These are phyloP conservation scores for Blastomussa wellsi DNA, from an alignment of 92 coral and sea anemone species.

Conservation along the genomic window DNA sequence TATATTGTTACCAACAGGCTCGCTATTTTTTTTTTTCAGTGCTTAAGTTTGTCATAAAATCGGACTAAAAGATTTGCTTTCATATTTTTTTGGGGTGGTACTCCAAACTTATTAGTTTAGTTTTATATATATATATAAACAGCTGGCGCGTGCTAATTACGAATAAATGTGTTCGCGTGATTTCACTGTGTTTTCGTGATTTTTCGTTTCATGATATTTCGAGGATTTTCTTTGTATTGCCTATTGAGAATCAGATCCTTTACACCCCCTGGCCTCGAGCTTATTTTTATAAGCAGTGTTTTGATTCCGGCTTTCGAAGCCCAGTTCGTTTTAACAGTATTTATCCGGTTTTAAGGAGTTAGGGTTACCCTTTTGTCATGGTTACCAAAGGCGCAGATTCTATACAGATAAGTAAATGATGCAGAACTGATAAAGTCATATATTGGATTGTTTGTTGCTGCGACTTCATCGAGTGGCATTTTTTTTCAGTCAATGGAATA, in stretches of 20 bases:
- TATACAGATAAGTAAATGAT: not conserved
- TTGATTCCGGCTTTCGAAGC: not conserved
- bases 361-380: not conserved
- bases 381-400: not conserved
- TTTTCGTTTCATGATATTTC: not conserved
- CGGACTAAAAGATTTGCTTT: not conserved
- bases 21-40: no score
- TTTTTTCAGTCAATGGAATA: not conserved
- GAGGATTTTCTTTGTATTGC: not conserved
- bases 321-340: not conserved
- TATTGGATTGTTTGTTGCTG: not conserved
- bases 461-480: not conserved
- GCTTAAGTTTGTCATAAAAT: not conserved
- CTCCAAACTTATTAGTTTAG: not conserved
- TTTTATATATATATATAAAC: not conserved
- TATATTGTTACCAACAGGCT: no score
- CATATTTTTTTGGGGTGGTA: not conserved
- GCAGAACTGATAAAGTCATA: not conserved
- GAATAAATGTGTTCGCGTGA: not conserved
- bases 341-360: not conserved
- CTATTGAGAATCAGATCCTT: constrained; percentile 3
- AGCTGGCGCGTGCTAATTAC: not conserved
- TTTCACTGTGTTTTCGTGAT: not conserved
- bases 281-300: constrained; percentile 11
- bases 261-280: constrained; percentile 2